Conservation (phyloP, 2,888 invertebrate genomes). For the Schrankia costaestrigalis region DNA sequence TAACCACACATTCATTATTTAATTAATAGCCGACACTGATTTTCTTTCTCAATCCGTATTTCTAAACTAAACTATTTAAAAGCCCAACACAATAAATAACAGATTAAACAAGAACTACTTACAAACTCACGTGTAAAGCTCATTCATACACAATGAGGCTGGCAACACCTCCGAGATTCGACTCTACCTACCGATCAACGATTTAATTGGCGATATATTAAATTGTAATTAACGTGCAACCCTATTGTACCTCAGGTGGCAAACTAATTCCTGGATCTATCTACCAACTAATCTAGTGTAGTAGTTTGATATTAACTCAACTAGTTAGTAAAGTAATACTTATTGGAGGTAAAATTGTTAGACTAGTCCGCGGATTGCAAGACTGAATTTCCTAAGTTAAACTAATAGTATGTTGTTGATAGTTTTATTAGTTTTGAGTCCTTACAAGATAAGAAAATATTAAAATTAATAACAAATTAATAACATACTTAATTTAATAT, state of each 20-base stretch:
- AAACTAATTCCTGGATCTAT: conserved; percentile 40
- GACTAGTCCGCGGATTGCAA: conserved; percentile 12
- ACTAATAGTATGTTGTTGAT: conserved; percentile 35
- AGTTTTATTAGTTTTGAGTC: conserved; percentile 31
- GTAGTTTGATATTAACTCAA: conserved; percentile 4
- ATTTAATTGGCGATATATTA: conserved; percentile 78
- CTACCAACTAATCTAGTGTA: conserved; percentile 21
- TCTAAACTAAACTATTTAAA: not conserved
- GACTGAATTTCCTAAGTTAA: conserved; percentile 18
- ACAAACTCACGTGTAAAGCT: conserved; percentile 11
- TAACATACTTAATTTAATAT: not conserved
- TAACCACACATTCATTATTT: no score
- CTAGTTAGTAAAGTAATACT: conserved; percentile 1
- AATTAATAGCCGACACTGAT: no score
- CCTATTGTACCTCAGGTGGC: conserved; percentile 35
- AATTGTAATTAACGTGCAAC: conserved; percentile 75
- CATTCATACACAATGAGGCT: conserved; percentile 25
- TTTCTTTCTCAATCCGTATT: not conserved
- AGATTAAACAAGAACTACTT: conserved; percentile 11
- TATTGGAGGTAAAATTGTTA: conserved; percentile 5
- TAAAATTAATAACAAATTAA: not conserved
- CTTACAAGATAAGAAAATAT: conserved; percentile 6
- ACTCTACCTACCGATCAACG: conserved; percentile 62
- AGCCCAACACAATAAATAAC: conserved; percentile 5
- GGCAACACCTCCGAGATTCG: conserved; percentile 44